These are phyloP conservation scores for Laspeyria flexula DNA, from an alignment of 2,888 invertebrate genomes.

Conservation along the genomic window DNA sequence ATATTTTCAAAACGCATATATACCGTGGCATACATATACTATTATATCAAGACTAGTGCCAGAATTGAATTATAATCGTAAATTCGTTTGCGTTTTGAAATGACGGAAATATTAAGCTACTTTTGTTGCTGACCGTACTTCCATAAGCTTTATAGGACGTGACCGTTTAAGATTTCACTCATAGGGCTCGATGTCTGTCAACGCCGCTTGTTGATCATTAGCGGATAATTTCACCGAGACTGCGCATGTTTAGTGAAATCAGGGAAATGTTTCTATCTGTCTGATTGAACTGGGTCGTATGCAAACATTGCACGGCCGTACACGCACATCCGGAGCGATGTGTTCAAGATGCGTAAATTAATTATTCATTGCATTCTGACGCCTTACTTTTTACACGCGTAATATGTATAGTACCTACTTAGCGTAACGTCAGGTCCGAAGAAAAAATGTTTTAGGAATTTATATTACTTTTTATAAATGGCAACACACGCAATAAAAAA, in stretches of 20 bases:
- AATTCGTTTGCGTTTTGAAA: too few species aligned
- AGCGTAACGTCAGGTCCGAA: too few species aligned
- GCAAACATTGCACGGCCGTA: slow-evolving; percentile 36
- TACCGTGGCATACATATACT: too few species aligned
- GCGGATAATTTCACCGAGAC: slow-evolving; percentile 31
- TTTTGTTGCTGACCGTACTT: too few species aligned
- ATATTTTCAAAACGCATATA: too few species aligned
- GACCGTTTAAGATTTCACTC: slow-evolving; percentile 33
- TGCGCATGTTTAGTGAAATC: slow-evolving; percentile 38
- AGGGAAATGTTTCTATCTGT: slow-evolving; percentile 41
- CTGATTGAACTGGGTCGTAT: slow-evolving; percentile 37
- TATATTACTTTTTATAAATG: too few species aligned
- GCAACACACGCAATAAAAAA: too few species aligned
- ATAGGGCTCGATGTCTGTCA: slow-evolving; percentile 25
- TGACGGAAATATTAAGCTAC: too few species aligned
- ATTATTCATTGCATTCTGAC: slow-evolving; percentile 16
- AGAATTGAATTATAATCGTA: too few species aligned
- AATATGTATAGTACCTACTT: background rate
- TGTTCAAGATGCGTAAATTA: slow-evolving; percentile 28
- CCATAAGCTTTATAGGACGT: too few species aligned
- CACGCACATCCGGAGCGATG: slow-evolving; percentile 40
- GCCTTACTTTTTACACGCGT: background rate
- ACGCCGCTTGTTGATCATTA: slow-evolving; percentile 15
- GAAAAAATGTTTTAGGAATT: too few species aligned
- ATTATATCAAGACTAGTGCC: too few species aligned